Conservation (phyloP, 2,888 invertebrate genomes). For the Standfussiana lucernea region DNA sequence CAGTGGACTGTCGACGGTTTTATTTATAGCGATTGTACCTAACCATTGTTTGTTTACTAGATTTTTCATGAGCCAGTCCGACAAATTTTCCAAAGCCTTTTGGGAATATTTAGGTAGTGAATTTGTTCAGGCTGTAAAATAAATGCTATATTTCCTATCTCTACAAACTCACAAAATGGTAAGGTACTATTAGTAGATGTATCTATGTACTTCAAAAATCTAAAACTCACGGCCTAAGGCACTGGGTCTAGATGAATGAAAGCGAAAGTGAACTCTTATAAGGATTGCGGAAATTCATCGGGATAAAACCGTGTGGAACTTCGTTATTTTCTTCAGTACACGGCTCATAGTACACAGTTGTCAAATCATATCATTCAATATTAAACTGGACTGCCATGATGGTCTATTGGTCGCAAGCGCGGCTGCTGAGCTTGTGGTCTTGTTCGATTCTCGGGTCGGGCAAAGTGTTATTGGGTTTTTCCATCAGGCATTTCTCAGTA, state of each 20-base stretch:
- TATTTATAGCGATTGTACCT: conserved; percentile 3
- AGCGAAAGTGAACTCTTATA: background rate
- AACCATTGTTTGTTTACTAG: conserved; percentile 7
- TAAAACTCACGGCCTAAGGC: no score
- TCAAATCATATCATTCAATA: background rate
- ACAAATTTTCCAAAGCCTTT: background rate
- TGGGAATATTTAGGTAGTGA: background rate
- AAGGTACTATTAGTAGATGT: no score
- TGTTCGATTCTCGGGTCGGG: background rate
- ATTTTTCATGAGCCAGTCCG: background rate
- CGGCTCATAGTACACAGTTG: background rate
- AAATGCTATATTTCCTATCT: background rate
- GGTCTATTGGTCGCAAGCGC: background rate
- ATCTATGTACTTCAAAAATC: no score
- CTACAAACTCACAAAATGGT: background rate
- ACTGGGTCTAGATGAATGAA: no score
- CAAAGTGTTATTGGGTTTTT: background rate
- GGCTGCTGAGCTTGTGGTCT: background rate
- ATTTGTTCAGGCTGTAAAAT: background rate
- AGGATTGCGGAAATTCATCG: background rate
- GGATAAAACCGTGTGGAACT: background rate
- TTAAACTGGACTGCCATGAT: background rate
- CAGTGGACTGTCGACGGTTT: conserved; percentile 26
- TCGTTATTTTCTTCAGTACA: background rate
- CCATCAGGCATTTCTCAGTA: background rate